Evolutionary conservation across 1,140 invertebrate species (phyloP).

Genomic region (Anoplophora glabripennis): DNA sequence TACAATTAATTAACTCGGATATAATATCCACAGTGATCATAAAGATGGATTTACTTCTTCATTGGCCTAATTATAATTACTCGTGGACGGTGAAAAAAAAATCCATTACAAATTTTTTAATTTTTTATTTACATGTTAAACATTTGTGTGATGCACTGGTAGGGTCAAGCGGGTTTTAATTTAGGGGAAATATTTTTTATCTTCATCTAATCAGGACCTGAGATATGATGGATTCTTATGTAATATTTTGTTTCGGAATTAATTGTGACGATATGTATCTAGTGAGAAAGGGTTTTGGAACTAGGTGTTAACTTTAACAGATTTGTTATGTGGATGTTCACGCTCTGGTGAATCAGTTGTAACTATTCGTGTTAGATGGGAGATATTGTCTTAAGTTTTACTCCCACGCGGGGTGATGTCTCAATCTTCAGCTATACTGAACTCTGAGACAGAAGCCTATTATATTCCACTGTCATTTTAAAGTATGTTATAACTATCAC

Average conservation of each 20-base stretch:
- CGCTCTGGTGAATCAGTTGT: conserved; percentile 13
- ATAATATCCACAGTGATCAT: conserved; percentile 1
- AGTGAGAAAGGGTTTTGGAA: conserved; percentile 20
- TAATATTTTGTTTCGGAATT: conserved; percentile 13
- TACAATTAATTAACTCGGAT: conserved; percentile 23
- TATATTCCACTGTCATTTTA: too few relatives aligned
- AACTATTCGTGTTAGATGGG: conserved; percentile 1
- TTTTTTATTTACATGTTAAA: conserved; percentile 1
- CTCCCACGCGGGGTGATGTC: too few relatives aligned
- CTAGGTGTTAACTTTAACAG: conserved; percentile 34
- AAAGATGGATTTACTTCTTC: conserved; percentile 10
- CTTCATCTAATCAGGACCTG: not conserved
- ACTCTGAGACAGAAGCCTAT: too few relatives aligned
- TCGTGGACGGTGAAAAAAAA: not conserved
- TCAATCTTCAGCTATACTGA: too few relatives aligned
- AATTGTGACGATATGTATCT: conserved; percentile 26
- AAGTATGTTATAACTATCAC: too few relatives aligned
- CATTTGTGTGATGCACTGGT: not conserved
- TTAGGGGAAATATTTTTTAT: not conserved
- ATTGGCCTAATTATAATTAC: conserved; percentile 19
- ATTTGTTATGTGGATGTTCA: conserved; percentile 24
- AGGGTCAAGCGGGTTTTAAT: not conserved
- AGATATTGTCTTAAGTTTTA: conserved; percentile 9
- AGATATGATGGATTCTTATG: conserved; percentile 22
- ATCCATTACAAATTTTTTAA: not conserved